Evolutionary conservation across 2,797 vertebrate genomes (phyloP).

Genomic region (Oophaga sylvatica): DNA sequence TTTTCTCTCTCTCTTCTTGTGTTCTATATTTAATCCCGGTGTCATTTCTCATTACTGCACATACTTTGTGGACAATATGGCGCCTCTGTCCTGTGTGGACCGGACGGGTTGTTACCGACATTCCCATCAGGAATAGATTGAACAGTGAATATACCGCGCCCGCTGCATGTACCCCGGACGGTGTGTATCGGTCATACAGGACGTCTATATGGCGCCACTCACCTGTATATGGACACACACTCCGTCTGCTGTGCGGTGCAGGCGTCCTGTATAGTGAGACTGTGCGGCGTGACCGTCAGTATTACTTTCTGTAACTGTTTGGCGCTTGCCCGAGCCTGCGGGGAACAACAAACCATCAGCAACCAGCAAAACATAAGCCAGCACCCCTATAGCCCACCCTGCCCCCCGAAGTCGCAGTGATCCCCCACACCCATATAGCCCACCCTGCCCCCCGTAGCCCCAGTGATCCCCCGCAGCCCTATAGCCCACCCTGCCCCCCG

Average conservation of each 20-base stretch:
- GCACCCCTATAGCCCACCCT: too few species aligned
- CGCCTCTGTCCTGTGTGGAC: too few species aligned
- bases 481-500: background rate
- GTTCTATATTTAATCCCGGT: too few species aligned
- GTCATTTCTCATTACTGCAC: too few species aligned
- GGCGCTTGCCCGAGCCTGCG: constrained; percentile 85
- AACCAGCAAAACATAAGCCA: background rate
- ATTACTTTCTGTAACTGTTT: constrained; percentile 91
- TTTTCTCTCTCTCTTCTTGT: too few species aligned
- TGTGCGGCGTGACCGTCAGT: constrained; percentile 85
- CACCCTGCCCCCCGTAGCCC: too few species aligned
- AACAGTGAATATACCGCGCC: too few species aligned
- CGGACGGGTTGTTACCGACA: too few species aligned
- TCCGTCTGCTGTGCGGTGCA: constrained; percentile 84
- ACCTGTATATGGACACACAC: constrained; percentile 93
- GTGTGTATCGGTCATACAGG: background rate
- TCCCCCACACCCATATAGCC: too few species aligned
- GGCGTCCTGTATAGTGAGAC: constrained; percentile 86
- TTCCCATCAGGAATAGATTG: too few species aligned
- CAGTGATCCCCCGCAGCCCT: background rate
- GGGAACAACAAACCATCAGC: background rate
- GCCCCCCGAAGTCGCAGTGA: background rate
- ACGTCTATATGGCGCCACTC: background rate
- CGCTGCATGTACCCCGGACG: too few species aligned
- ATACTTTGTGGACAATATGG: too few species aligned